Evolutionary conservation across 2,113 vertebrate species (phyloP), one percentile per base, ranked within the genome.

Genomic region (Psilopogon haemacephalus): DNA sequence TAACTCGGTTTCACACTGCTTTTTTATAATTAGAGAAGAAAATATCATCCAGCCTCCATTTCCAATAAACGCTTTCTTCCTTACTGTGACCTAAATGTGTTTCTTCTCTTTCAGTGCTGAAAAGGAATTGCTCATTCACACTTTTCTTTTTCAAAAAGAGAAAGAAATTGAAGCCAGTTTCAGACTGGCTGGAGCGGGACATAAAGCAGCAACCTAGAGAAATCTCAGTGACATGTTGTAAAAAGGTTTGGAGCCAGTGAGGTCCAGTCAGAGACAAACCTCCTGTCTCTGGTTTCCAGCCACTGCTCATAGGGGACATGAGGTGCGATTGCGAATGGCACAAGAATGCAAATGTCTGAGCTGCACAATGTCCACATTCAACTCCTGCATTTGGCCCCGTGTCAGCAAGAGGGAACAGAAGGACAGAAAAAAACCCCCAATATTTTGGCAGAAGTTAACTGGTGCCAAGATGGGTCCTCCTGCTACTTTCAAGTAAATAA

Each of bases 321-420:
- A 95, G 88, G 86, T 95, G 86, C 75, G 84, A 85, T 79, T 91
- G 94, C 11, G 1, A 95, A 89, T 84, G 92, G 73, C 82, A 95
- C 78, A 93, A 91, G 78, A 93, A 90, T 75, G 90, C 58, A 84
- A 76, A 95, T 89, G 80, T 18, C 74, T 73, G 60, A 52, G 84
- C 94, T 96, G 91, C 60, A 94, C 91, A 95, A 89, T 75, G 85
- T 93, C 71, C 79, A 73, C 54, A 92, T 92, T 93, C 74, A 93
- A 65, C 17, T 60, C 77, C 67, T 1, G 13, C 14, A 55, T 35
- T 71, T 90, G 88, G 93, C 86, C 80, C 44, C 42, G 24, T 65
- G 71, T 90, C 88, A 96, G 75, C 40, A 86, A 71, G 38, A 85
- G 52, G 52, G 42, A 92, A 81, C 3, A 92, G 35, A 92, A 92